These are phyloP conservation scores for Micrastur ruficollis DNA, from an alignment of 2,797 vertebrate species.

Conservation along the genomic window DNA sequence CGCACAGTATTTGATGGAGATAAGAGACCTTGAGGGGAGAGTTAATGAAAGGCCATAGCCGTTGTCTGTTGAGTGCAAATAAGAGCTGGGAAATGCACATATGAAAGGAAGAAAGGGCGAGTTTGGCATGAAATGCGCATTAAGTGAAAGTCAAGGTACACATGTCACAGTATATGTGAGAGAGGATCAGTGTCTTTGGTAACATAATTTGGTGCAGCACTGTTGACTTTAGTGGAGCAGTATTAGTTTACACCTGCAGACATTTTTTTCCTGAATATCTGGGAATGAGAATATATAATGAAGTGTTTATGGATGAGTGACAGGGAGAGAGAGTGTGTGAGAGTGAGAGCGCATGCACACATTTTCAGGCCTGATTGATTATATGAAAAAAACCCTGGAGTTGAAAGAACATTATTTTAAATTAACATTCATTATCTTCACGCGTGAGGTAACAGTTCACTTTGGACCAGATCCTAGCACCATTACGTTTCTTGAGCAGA, in stretches of 20 bases:
- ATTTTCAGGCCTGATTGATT: slow-evolving; percentile 54
- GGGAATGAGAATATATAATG: slow-evolving; percentile 8
- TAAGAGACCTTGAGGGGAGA: not conserved
- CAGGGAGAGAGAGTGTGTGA: not conserved
- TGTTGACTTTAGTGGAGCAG: not conserved
- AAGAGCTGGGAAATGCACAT: not conserved
- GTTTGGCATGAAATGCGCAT: not conserved
- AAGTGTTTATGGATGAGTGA: slow-evolving; percentile 5
- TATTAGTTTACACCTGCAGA: slow-evolving; percentile 33
- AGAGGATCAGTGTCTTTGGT: not conserved
- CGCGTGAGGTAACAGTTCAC: slow-evolving; percentile 41
- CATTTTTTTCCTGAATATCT: not conserved
- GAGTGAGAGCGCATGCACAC: not conserved
- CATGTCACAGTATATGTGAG: not conserved
- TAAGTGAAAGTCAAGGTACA: not conserved
- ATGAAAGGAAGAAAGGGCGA: not conserved
- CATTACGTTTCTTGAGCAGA: slow-evolving; percentile 11
- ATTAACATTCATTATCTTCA: slow-evolving; percentile 62
- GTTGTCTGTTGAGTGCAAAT: not conserved
- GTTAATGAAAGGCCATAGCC: not conserved
- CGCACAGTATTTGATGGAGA: not conserved
- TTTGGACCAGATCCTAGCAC: slow-evolving; percentile 48
- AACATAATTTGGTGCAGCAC: not conserved
- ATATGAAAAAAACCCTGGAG: not conserved
- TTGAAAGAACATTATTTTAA: slow-evolving; percentile 63